Evolutionary conservation across 2,113 vertebrate genomes (phyloP).

Genomic region (Dasypus novemcinctus): DNA sequence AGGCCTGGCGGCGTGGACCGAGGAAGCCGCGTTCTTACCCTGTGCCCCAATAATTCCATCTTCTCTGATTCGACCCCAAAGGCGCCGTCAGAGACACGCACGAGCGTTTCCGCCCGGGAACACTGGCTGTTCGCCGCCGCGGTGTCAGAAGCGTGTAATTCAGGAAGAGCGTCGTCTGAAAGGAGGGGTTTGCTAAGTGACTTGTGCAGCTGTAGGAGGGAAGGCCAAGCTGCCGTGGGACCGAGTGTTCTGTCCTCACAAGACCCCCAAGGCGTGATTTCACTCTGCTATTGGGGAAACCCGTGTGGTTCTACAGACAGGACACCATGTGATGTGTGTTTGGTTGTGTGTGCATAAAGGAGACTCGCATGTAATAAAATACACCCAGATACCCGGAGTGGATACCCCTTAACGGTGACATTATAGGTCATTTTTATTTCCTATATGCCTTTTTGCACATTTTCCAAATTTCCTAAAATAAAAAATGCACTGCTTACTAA

Average conservation of each 20-base stretch:
- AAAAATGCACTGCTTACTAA: rapidly evolving
- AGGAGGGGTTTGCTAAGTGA: no score
- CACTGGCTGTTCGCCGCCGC: background rate
- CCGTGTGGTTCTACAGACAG: background rate
- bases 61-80: background rate
- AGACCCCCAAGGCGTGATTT: rapidly evolving
- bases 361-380: background rate
- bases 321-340: rapidly evolving
- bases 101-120: background rate
- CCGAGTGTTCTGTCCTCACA: rapidly evolving
- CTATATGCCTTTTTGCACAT: no score
- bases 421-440: no score
- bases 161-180: background rate
- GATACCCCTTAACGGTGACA: background rate
- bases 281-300: background rate
- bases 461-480: background rate
- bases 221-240: rapidly evolving
- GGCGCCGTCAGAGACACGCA: background rate
- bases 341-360: background rate
- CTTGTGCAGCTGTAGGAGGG: rapidly evolving
- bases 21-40: no score
- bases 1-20: rapidly evolving
- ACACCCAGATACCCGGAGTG: no score
- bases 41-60: background rate
- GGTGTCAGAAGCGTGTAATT: background rate